Conservation (phyloP, 2,888 invertebrate genomes). For the Hoplodrina blanda region DNA sequence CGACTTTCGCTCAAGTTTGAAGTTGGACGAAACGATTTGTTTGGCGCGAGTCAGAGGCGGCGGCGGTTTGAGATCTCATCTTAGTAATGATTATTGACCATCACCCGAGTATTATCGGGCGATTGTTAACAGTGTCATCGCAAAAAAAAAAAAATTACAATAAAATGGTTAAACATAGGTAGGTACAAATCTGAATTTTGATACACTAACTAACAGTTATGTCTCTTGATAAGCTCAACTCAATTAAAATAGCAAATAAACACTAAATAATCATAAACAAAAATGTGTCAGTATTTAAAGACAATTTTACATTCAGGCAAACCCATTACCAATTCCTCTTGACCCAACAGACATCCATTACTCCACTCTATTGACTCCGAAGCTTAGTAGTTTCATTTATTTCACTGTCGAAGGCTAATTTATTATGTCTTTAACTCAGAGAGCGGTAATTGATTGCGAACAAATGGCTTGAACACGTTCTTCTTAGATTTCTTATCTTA, state of each 20-base stretch:
- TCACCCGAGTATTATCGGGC: too few relatives aligned
- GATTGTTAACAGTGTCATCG: too few relatives aligned
- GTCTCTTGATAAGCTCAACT: too few relatives aligned
- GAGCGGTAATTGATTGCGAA: conserved; percentile 48
- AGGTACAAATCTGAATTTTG: too few relatives aligned
- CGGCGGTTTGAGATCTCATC: conserved; percentile 9
- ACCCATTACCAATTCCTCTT: conserved; percentile 2
- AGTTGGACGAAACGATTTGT: conserved; percentile 43
- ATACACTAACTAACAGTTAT: too few relatives aligned
- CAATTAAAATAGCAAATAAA: too few relatives aligned
- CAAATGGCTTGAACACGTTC: conserved; percentile 31
- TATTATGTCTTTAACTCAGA: conserved; percentile 43
- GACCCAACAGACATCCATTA: conserved; percentile 33
- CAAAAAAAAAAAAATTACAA: too few relatives aligned
- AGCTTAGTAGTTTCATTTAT: conserved; percentile 39
- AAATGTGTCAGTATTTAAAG: too few relatives aligned
- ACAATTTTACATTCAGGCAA: background rate
- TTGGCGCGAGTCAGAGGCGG: background rate
- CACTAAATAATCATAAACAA: background rate
- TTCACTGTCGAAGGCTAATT: conserved; percentile 40
- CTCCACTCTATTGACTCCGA: conserved; percentile 18
- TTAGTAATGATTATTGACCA: background rate
- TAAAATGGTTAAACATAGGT: too few relatives aligned
- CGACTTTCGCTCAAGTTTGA: conserved; percentile 60
- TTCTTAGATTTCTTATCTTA: conserved; percentile 14